Evolutionary conservation across 2,113 vertebrate species (phyloP).

Genomic region (Cynocephalus volans): DNA sequence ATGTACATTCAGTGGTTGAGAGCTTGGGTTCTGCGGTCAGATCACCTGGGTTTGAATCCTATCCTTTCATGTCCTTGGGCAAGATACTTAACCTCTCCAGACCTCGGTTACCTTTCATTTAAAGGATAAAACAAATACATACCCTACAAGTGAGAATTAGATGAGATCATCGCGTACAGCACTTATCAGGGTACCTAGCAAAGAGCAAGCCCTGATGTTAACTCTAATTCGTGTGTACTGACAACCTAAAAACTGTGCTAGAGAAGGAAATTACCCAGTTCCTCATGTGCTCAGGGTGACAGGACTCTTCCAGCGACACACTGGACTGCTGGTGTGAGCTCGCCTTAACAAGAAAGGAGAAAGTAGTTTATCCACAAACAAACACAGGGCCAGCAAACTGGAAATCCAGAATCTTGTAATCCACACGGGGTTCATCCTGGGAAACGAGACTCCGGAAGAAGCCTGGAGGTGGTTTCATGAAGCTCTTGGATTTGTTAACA

Average conservation of each 20-base stretch:
- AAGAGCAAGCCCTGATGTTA: background rate
- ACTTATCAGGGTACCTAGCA: background rate
- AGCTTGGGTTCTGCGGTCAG: background rate
- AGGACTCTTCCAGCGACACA: too few species aligned
- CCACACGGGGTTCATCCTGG: too few species aligned
- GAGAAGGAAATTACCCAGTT: background rate
- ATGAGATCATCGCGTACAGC: background rate
- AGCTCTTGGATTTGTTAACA: too few species aligned
- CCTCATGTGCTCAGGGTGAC: too few species aligned
- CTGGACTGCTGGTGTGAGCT: too few species aligned
- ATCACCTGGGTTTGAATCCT: background rate
- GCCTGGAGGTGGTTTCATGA: too few species aligned
- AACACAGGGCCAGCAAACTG: too few species aligned
- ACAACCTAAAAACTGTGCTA: background rate
- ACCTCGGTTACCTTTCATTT: background rate
- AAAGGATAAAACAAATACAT: background rate
- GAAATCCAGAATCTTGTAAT: too few species aligned
- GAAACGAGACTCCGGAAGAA: too few species aligned
- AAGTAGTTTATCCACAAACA: too few species aligned
- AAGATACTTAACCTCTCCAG: background rate
- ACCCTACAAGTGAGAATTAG: background rate
- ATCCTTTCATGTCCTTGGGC: background rate
- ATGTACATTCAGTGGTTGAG: background rate
- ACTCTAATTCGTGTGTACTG: background rate
- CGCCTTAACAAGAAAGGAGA: too few species aligned